Conservation (phyloP, 2,113 vertebrate genomes). For the Albula glossodonta region DNA sequence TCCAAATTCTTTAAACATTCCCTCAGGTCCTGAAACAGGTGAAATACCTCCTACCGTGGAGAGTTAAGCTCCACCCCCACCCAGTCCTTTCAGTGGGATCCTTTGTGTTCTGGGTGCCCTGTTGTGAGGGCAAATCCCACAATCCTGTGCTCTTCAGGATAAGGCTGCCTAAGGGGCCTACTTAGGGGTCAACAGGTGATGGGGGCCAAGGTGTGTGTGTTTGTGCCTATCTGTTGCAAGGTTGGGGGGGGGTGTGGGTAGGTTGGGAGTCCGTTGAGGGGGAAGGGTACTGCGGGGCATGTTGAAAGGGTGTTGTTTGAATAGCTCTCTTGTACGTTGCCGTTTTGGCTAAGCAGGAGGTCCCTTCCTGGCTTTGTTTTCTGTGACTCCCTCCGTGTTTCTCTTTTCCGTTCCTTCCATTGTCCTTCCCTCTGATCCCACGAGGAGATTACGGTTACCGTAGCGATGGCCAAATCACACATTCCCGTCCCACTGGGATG, state of each 20-base stretch:
- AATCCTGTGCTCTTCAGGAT: not conserved
- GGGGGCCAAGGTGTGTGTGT: not conserved
- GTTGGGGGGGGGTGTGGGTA: too few species aligned
- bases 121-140: not conserved
- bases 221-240: not conserved
- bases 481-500: not conserved
- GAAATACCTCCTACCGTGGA: not conserved
- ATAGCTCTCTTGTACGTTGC: not conserved
- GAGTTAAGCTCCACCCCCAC: not conserved
- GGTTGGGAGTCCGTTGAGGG: too few species aligned
- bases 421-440: not conserved
- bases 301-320: not conserved
- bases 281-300: not conserved
- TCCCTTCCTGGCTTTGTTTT: not conserved
- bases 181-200: not conserved
- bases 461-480: not conserved
- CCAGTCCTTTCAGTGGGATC: not conserved
- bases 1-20: not conserved
- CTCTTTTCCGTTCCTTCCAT: slow-evolving; percentile 6
- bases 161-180: not conserved
- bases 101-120: not conserved
- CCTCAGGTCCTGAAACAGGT: not conserved
- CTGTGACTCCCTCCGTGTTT: not conserved
- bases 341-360: not conserved
- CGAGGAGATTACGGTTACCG: not conserved